These are phyloP conservation scores for Lycia hirtaria DNA, from an alignment of 2,888 invertebrate species.

Conservation along the genomic window DNA sequence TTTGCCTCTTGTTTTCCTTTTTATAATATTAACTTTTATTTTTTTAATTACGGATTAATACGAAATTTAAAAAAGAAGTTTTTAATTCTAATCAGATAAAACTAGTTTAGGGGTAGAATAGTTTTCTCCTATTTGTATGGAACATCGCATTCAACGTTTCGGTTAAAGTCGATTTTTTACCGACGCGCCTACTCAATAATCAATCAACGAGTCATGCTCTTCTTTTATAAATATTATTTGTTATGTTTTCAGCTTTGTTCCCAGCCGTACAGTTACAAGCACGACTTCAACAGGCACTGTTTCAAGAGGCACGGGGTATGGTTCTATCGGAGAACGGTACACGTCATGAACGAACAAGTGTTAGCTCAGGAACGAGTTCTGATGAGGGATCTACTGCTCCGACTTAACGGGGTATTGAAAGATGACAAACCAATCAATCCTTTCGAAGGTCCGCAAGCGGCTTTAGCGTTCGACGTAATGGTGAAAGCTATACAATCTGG, in stretches of 20 bases:
- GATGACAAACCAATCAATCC: constrained; percentile 56
- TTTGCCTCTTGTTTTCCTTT: no score
- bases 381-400: constrained; percentile 59
- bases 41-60: no score
- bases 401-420: constrained; percentile 51
- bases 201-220: no score
- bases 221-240: background rate
- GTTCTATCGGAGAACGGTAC: constrained; percentile 60
- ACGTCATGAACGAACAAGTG: constrained; percentile 69
- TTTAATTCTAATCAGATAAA: no score
- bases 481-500: constrained; percentile 55
- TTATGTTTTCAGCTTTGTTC: constrained; percentile 64
- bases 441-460: constrained; percentile 61
- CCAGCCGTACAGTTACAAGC: constrained; percentile 74
- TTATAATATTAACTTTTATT: no score
- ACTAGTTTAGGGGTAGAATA: no score
- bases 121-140: no score
- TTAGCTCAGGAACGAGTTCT: constrained; percentile 58
- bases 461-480: constrained; percentile 57
- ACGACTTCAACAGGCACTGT: constrained; percentile 73
- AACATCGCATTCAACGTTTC: no score
- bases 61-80: no score
- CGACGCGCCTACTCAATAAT: no score
- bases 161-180: no score
- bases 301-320: constrained; percentile 72